Evolutionary conservation across 2,888 invertebrate genomes (phyloP).

Genomic region (Machimus rusticus): DNA sequence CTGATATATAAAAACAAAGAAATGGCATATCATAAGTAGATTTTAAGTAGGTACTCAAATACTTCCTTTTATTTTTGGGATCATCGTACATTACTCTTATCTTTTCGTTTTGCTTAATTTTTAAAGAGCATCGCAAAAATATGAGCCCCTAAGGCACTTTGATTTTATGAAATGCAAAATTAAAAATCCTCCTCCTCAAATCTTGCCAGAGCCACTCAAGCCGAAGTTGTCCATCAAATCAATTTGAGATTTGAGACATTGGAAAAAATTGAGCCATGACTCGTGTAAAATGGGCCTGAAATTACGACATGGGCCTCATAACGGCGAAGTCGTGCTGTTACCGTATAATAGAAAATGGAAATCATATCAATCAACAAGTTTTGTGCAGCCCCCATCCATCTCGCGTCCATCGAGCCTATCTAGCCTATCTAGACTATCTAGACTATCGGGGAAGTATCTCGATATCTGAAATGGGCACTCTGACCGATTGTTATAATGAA

Average conservation of each 20-base stretch:
- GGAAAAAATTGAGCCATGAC: conserved; percentile 46
- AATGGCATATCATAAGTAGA: neutral
- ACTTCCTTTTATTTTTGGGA: neutral
- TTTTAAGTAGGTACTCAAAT: neutral
- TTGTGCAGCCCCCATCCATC: conserved; percentile 26
- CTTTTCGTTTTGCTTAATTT: neutral
- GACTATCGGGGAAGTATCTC: conserved; percentile 37
- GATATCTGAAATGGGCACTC: conserved; percentile 34
- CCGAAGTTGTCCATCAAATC: conserved; percentile 26
- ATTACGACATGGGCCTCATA: conserved; percentile 13
- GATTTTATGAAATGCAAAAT: neutral
- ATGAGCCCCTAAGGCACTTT: neutral
- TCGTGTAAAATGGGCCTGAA: conserved; percentile 15
- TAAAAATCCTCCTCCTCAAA: neutral
- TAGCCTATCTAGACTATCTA: neutral
- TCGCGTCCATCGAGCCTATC: neutral
- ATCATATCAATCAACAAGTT: conserved; percentile 49
- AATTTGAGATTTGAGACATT: conserved; percentile 11
- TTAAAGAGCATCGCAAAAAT: neutral
- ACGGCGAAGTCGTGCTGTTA: conserved; percentile 34
- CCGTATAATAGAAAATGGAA: conserved; percentile 44
- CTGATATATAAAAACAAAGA: neutral
- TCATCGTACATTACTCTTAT: neutral
- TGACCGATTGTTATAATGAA: conserved; percentile 47
- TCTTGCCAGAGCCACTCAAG: neutral